Evolutionary conservation across 2,888 invertebrate species (phyloP).

Genomic region (Nomada fabriciana): DNA sequence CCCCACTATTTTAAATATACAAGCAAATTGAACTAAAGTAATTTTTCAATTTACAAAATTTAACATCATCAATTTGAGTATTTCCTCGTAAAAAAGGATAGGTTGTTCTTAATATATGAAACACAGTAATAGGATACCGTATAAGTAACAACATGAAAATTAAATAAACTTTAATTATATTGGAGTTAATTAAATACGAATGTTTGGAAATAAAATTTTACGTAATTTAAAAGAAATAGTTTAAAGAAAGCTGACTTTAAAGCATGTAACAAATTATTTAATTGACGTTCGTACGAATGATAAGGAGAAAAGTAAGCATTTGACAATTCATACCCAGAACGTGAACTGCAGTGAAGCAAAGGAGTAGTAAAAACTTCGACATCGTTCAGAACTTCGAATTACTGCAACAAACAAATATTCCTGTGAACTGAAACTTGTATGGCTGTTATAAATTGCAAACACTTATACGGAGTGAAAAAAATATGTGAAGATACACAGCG

Average conservation of each 20-base stretch:
- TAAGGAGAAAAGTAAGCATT: background rate
- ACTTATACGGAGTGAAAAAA: conserved; percentile 16
- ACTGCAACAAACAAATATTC: conserved; percentile 29
- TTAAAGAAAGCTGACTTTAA: background rate
- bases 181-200: background rate
- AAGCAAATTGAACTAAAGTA: background rate
- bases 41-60: background rate
- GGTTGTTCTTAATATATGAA: background rate
- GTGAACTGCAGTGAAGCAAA: conserved; percentile 64
- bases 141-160: conserved; percentile 7
- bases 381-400: conserved; percentile 51
- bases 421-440: conserved; percentile 10
- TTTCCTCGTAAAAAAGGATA: background rate
- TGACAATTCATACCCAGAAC: conserved; percentile 66
- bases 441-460: conserved; percentile 10
- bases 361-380: conserved; percentile 65
- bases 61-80: background rate
- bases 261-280: conserved; percentile 3
- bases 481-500: conserved; percentile 27
- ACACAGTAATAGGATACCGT: background rate
- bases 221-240: background rate
- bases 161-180: background rate
- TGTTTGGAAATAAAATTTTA: background rate
- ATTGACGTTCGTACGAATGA: background rate
- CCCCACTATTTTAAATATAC: too few relatives aligned